phyloP scores from a whole-genome alignment of 2,888 invertebrate genomes.

The Sisyra terminalis region DNA sequence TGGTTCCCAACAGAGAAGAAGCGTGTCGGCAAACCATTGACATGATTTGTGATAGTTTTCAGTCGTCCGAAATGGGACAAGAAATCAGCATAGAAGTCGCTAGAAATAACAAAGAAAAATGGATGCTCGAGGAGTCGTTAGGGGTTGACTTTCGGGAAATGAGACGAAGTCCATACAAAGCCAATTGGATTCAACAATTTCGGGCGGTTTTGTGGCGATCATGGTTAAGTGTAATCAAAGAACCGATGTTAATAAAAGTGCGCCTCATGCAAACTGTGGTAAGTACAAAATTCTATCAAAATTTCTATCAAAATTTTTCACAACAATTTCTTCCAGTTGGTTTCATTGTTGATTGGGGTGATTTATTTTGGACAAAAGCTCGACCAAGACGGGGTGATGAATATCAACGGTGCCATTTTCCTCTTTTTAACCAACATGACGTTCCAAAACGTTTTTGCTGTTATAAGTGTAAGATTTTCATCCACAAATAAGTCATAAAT shows the following conservation, averaged over 20 bases:
- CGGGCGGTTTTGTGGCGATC: constrained; percentile 80
- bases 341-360: constrained; percentile 71
- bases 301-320: not conserved
- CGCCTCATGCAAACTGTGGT: constrained; percentile 79
- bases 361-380: constrained; percentile 72
- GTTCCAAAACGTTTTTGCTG: constrained; percentile 89
- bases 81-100: constrained; percentile 42
- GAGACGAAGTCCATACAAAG: constrained; percentile 46
- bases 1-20: constrained; percentile 68
- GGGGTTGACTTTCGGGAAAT: constrained; percentile 14
- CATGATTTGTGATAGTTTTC: constrained; percentile 63
- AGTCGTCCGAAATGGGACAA: constrained; percentile 43
- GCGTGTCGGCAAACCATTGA: constrained; percentile 63
- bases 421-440: constrained; percentile 85
- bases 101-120: constrained; percentile 13
- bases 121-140: constrained; percentile 18
- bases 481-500: too few species aligned
- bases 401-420: constrained; percentile 85
- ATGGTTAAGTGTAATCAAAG: constrained; percentile 75
- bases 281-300: constrained; percentile 24
- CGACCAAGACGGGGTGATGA: constrained; percentile 81
- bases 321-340: constrained; percentile 47
- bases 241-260: constrained; percentile 80
- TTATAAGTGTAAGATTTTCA: constrained; percentile 83
- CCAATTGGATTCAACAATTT: constrained; percentile 79